Conservation (phyloP, 2,797 vertebrate genomes). For the Tauraco hartlaubi region DNA sequence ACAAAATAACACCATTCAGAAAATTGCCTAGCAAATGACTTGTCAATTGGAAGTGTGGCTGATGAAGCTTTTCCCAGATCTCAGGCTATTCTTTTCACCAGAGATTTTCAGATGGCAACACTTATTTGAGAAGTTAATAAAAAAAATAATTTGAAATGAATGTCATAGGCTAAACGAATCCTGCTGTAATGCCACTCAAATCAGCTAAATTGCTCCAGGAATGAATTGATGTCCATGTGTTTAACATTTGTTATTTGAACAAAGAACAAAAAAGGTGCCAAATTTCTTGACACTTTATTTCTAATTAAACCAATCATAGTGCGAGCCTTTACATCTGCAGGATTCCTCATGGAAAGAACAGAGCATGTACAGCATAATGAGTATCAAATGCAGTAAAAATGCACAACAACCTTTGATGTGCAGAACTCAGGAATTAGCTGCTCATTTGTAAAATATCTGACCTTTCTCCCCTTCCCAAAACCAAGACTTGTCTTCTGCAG, state of each 20-base stretch:
- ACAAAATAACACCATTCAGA: background rate
- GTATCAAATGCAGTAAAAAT: constrained; percentile 49
- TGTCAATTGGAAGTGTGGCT: background rate
- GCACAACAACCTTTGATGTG: constrained; percentile 16
- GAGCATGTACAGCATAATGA: constrained; percentile 30
- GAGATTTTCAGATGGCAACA: background rate
- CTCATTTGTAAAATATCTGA: background rate
- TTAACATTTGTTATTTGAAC: constrained; percentile 63
- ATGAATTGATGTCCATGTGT: background rate
- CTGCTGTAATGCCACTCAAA: background rate
- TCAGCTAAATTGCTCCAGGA: background rate
- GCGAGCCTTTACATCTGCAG: constrained; percentile 60
- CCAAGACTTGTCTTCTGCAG: background rate
- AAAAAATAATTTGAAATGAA: background rate
- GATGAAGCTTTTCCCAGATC: background rate
- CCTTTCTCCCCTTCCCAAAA: background rate
- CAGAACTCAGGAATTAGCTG: constrained; percentile 41
- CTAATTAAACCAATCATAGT: constrained; percentile 66
- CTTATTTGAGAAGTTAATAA: background rate
- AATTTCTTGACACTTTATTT: constrained; percentile 62
- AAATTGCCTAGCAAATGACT: background rate
- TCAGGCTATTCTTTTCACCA: background rate
- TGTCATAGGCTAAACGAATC: background rate
- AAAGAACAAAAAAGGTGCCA: constrained; percentile 58
- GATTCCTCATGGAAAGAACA: constrained; percentile 58